phyloP scores from a whole-genome alignment of 2,797 vertebrate genomes.

The Hafferia zeledoni region DNA sequence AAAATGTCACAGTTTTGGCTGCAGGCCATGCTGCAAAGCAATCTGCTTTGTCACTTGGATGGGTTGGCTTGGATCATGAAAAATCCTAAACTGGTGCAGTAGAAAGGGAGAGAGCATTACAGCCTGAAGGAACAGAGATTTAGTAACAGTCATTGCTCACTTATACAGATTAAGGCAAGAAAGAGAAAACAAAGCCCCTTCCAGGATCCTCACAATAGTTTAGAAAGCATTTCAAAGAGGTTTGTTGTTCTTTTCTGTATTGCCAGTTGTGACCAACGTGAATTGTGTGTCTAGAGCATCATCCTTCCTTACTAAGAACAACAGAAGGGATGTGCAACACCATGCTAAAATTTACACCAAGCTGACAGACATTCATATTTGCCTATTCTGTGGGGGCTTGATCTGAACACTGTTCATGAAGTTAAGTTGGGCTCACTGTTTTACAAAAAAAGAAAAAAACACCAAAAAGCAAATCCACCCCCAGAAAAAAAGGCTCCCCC shows the following conservation, averaged over 20 bases:
- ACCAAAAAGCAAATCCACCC: neutral
- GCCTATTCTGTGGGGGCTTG: neutral
- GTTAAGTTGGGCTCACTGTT: neutral
- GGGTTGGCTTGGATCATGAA: neutral
- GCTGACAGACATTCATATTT: neutral
- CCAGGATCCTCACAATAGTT: neutral
- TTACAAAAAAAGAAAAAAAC: neutral
- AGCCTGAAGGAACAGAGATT: neutral
- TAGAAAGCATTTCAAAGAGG: neutral
- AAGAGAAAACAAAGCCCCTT: neutral
- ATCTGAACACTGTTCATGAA: neutral
- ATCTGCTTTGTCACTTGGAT: conserved; percentile 39
- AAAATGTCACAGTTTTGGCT: conserved; percentile 32
- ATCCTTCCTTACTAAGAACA: neutral
- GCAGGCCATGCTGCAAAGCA: neutral
- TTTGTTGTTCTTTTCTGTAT: neutral
- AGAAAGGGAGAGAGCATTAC: neutral
- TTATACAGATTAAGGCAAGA: neutral
- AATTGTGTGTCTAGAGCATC: fast-evolving
- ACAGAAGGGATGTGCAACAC: neutral
- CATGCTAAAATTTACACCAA: neutral
- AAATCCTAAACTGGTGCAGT: neutral
- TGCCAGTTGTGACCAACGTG: fast-evolving
- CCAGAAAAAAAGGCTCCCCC: neutral
- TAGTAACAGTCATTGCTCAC: neutral